Conservation (phyloP, 2,888 invertebrate species). For the Morpho helenor region DNA sequence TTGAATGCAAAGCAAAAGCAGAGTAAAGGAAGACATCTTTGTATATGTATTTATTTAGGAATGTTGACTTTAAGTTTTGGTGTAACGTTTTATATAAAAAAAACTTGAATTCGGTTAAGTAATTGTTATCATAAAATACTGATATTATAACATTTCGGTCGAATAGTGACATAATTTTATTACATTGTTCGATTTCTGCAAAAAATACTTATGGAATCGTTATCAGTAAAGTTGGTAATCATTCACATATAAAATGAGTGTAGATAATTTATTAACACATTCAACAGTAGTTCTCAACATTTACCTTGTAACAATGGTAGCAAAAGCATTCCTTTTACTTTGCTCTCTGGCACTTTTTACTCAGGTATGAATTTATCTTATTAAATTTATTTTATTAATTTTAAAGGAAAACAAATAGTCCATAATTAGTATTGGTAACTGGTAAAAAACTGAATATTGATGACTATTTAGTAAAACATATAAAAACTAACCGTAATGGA, state of each 20-base stretch:
- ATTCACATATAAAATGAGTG: neutral
- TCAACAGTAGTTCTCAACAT: neutral
- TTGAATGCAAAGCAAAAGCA: conserved; percentile 40
- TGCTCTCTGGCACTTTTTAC: conserved; percentile 10
- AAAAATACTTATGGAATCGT: neutral
- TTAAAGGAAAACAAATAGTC: too few species aligned
- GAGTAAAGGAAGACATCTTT: conserved; percentile 36
- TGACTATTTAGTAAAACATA: too few species aligned
- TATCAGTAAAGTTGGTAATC: too few species aligned
- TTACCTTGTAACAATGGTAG: neutral
- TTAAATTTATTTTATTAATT: too few species aligned
- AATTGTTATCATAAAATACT: neutral
- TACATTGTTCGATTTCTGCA: neutral
- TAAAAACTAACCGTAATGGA: too few species aligned
- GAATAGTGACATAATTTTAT: neutral
- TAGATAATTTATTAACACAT: neutral
- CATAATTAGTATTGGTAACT: too few species aligned
- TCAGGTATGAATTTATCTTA: conserved; percentile 1
- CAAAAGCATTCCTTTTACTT: conserved; percentile 1
- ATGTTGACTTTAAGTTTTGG: neutral
- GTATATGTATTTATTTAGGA: neutral
- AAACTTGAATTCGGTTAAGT: neutral
- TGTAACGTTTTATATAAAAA: neutral
- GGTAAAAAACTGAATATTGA: too few species aligned
- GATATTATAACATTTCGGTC: neutral